phyloP scores from a whole-genome alignment of 1,140 invertebrate species.

The Colletes latitarsis region DNA sequence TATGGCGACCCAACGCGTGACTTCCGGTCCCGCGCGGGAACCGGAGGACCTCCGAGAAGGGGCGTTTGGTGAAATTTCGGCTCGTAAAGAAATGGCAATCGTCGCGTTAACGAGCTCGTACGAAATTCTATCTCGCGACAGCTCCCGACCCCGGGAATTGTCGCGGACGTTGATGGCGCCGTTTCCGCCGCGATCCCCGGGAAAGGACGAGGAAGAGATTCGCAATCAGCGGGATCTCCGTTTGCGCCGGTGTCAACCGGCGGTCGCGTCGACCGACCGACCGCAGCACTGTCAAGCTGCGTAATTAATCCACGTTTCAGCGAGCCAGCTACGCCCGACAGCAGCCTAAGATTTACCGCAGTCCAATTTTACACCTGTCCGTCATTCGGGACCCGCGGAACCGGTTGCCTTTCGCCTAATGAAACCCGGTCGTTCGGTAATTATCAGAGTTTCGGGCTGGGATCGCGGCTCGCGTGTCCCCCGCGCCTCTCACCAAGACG shows the following conservation, averaged over 20 bases:
- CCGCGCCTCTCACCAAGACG: not conserved
- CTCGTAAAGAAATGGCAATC: slow-evolving; percentile 1
- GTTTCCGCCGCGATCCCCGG: slow-evolving; percentile 44
- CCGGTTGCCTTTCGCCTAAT: slow-evolving; percentile 43
- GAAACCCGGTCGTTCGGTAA: slow-evolving; percentile 46
- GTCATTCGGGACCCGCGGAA: slow-evolving; percentile 46
- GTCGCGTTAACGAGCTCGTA: slow-evolving; percentile 8
- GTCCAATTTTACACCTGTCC: slow-evolving; percentile 73
- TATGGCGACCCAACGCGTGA: too few relatives aligned
- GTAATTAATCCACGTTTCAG: slow-evolving; percentile 73
- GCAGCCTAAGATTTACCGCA: slow-evolving; percentile 70
- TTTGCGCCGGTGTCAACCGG: slow-evolving; percentile 38
- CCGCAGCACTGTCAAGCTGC: slow-evolving; percentile 70
- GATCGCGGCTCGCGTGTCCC: not conserved
- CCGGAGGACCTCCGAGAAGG: not conserved
- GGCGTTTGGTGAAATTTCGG: not conserved
- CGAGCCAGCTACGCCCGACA: slow-evolving; percentile 56
- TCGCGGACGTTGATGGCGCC: slow-evolving; percentile 6
- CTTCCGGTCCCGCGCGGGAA: too few relatives aligned
- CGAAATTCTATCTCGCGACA: slow-evolving; percentile 25
- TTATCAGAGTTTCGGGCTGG: slow-evolving; percentile 38
- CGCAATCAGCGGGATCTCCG: slow-evolving; percentile 62
- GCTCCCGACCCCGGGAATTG: not conserved
- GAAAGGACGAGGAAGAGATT: slow-evolving; percentile 57
- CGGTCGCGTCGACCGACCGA: slow-evolving; percentile 57